Percentiles rank a stretch among this genome's conserved stretches.
These are phyloP conservation scores for Cylloceria caligata DNA, from an alignment of 2,888 invertebrate species.

Conservation along the genomic window DNA sequence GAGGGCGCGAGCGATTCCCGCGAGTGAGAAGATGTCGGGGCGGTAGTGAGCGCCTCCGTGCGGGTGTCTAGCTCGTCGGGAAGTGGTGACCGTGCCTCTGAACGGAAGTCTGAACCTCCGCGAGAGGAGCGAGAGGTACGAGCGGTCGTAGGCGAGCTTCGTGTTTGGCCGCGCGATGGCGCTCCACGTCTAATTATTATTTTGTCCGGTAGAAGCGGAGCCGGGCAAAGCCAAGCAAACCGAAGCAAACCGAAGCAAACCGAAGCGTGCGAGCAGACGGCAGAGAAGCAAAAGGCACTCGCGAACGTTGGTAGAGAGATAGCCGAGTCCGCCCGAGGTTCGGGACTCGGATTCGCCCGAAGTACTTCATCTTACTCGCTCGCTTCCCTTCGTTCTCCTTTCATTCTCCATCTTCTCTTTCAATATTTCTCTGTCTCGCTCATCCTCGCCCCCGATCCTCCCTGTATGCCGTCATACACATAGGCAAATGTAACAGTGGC, in stretches of 20 bases:
- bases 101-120: slow-evolving; percentile 71
- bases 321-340: slow-evolving; percentile 57
- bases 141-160: slow-evolving; percentile 81
- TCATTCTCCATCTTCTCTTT: slow-evolving; percentile 16
- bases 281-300: slow-evolving; percentile 45
- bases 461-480: slow-evolving; percentile 7
- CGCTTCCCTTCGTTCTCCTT: slow-evolving; percentile 9
- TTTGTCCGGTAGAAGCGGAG: slow-evolving; percentile 16
- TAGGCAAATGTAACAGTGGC: slow-evolving; percentile 11
- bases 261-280: slow-evolving; percentile 9
- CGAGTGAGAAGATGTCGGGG: slow-evolving; percentile 68
- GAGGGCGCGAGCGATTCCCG: slow-evolving; percentile 78
- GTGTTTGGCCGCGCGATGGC: slow-evolving; percentile 80
- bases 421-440: slow-evolving; percentile 18
- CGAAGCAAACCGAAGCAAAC: slow-evolving; percentile 24
- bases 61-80: slow-evolving; percentile 66
- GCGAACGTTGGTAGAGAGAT: slow-evolving; percentile 26
- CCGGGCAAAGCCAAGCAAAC: slow-evolving; percentile 34
- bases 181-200: slow-evolving; percentile 72
- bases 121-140: slow-evolving; percentile 26
- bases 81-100: slow-evolving; percentile 78
- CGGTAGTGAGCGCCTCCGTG: slow-evolving; percentile 49
- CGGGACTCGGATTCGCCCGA: slow-evolving; percentile 62
- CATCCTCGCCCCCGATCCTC: slow-evolving; percentile 64
- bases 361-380: slow-evolving; percentile 56